Conservation (phyloP, 2,797 vertebrate genomes). For the Leucoraja ocellata region DNA sequence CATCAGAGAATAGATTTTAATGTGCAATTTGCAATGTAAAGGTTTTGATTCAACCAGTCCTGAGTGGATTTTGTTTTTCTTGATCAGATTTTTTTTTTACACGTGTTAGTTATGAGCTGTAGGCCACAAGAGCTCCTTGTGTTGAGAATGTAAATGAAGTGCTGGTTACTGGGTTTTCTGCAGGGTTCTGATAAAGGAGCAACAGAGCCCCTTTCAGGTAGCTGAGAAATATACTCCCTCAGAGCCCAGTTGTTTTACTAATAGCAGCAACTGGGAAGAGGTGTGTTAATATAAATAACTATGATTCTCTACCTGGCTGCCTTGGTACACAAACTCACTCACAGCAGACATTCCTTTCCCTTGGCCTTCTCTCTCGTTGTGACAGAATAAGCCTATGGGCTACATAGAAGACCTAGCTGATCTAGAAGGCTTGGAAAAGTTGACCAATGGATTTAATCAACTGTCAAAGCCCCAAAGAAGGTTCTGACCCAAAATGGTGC, state of each 20-base stretch:
- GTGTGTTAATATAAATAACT: not conserved
- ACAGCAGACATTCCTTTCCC: not conserved
- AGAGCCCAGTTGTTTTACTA: not conserved
- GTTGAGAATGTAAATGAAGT: conserved; percentile 11
- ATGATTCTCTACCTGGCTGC: not conserved
- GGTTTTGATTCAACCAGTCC: not conserved
- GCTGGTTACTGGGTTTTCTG: not conserved
- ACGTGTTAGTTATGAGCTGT: not conserved
- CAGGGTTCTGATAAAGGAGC: not conserved
- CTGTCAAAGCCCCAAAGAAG: not conserved
- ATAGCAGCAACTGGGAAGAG: not conserved
- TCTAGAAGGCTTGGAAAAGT: not conserved
- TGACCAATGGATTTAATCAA: not conserved
- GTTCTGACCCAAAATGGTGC: no score
- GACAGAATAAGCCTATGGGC: not conserved
- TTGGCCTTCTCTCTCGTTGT: not conserved
- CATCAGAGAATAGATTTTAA: not conserved
- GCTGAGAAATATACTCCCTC: not conserved
- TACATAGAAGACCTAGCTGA: not conserved
- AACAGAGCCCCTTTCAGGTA: not conserved
- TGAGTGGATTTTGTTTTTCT: not conserved
- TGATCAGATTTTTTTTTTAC: not conserved
- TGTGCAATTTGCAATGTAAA: not conserved
- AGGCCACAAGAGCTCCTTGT: conserved; percentile 6
- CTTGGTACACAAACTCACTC: not conserved